phyloP scores from a whole-genome alignment of 2,888 invertebrate species.

The Hirtodrosophila cameraria region DNA sequence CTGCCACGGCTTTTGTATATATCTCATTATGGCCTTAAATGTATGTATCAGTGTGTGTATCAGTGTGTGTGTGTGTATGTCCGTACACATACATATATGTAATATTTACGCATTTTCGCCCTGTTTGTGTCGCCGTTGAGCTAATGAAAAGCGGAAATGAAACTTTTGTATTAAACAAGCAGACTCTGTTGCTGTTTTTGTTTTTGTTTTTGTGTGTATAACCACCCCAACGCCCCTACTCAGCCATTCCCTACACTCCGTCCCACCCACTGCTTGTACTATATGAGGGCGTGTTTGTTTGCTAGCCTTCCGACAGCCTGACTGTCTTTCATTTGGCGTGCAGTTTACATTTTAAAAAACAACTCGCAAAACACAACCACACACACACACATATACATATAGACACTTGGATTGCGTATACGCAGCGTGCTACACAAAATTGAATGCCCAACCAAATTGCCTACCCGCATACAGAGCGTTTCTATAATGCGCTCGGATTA shows the following conservation, averaged over 20 bases:
- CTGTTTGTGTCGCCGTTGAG: constrained; percentile 72
- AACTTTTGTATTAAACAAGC: constrained; percentile 77
- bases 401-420: constrained; percentile 66
- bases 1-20: constrained; percentile 65
- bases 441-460: constrained; percentile 62
- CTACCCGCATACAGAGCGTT: constrained; percentile 33
- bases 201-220: constrained; percentile 18
- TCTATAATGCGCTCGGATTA: constrained; percentile 72
- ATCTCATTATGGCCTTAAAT: constrained; percentile 74
- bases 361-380: too few relatives aligned
- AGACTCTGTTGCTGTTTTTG: constrained; percentile 35
- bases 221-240: neutral
- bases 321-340: constrained; percentile 49
- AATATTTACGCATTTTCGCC: constrained; percentile 74
- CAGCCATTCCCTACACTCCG: neutral
- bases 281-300: constrained; percentile 58
- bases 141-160: constrained; percentile 80
- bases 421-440: constrained; percentile 53
- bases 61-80: constrained; percentile 23
- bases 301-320: constrained; percentile 34
- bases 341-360: constrained; percentile 62
- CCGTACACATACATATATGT: constrained; percentile 23
- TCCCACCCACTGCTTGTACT: constrained; percentile 8
- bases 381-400: too few relatives aligned
- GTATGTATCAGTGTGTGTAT: constrained; percentile 29